These are phyloP conservation scores for Drosophila atripex DNA, from an alignment of 2,888 invertebrate genomes.

Conservation along the genomic window DNA sequence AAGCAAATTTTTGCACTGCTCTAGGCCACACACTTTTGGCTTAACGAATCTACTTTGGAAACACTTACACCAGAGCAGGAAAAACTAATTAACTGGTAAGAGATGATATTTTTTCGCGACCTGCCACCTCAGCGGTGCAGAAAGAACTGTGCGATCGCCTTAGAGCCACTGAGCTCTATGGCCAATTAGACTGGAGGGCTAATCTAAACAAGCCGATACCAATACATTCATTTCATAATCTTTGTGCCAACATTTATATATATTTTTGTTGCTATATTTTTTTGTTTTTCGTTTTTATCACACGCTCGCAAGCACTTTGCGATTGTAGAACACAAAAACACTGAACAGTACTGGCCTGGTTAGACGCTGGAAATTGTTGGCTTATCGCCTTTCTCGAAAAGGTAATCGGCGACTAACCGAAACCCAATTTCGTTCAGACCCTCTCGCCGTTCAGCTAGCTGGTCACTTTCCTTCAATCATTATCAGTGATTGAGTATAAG, in stretches of 20 bases:
- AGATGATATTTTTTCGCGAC: conserved; percentile 51
- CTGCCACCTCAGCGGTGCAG: conserved; percentile 63
- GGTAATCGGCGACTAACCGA: conserved; percentile 47
- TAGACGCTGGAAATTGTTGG: conserved; percentile 41
- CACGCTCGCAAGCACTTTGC: conserved; percentile 66
- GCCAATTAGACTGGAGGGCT: conserved; percentile 66
- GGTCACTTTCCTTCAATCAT: conserved; percentile 23
- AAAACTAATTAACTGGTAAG: not conserved
- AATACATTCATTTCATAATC: conserved; percentile 20
- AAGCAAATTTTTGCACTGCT: not conserved
- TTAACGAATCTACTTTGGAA: not conserved
- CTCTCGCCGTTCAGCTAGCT: conserved; percentile 37
- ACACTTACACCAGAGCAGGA: conserved; percentile 32
- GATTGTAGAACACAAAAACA: conserved; percentile 54
- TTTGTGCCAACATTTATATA: conserved; percentile 25
- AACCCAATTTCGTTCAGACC: conserved; percentile 29
- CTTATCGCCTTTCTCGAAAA: conserved; percentile 30
- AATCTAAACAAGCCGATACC: conserved; percentile 60
- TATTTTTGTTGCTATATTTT: not conserved
- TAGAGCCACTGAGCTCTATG: conserved; percentile 51
- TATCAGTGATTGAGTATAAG: conserved; percentile 74
- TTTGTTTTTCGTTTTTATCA: conserved; percentile 53
- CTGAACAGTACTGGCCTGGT: conserved; percentile 24
- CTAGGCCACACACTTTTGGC: not conserved
- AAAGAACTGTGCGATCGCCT: conserved; percentile 63